Conservation (phyloP, 1,140 invertebrate genomes). For the Papilio polyxenes region DNA sequence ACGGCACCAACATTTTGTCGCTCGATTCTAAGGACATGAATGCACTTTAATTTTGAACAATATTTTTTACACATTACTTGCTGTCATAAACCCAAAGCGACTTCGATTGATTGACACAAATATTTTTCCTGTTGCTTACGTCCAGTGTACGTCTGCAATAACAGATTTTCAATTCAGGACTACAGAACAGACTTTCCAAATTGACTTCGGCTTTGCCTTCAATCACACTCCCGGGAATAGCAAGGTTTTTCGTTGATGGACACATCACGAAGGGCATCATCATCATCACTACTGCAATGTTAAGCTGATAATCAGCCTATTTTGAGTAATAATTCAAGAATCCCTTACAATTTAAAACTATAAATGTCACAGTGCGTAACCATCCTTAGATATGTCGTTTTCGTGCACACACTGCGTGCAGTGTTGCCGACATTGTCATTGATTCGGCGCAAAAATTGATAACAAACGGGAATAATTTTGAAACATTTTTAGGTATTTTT, state of each 20-base stretch:
- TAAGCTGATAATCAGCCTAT: too few species aligned
- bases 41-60: background rate
- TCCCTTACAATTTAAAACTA: background rate
- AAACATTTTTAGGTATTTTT: background rate
- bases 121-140: background rate
- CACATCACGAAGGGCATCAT: too few species aligned
- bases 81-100: too few species aligned
- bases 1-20: slow-evolving; percentile 29
- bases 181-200: too few species aligned
- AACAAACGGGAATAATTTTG: slow-evolving; percentile 14
- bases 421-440: slow-evolving; percentile 33
- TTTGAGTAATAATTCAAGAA: too few species aligned
- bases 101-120: background rate
- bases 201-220: too few species aligned
- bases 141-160: too few species aligned
- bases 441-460: slow-evolving; percentile 37
- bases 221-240: too few species aligned
- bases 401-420: slow-evolving; percentile 18
- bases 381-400: slow-evolving; percentile 1
- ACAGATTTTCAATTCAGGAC: too few species aligned
- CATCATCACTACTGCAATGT: too few species aligned
- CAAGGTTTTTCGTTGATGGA: too few species aligned
- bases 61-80: too few species aligned
- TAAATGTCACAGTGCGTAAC: background rate
- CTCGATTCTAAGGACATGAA: slow-evolving; percentile 16